These are phyloP conservation scores for Belgica antarctica DNA, from an alignment of 2,888 invertebrate species.

Conservation along the genomic window DNA sequence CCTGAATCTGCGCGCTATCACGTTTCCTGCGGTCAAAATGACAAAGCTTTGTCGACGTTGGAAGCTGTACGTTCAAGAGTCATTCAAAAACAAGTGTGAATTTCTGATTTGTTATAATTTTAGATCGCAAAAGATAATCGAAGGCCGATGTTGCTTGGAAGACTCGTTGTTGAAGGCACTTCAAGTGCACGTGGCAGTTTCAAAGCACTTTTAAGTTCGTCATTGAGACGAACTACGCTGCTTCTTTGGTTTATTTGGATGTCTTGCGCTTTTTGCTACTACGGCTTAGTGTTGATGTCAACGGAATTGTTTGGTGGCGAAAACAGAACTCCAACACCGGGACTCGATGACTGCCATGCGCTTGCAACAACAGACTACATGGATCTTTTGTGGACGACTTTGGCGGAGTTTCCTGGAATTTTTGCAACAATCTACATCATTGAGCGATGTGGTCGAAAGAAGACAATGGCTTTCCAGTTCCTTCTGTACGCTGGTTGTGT, in stretches of 20 bases:
- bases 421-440: conserved; percentile 86
- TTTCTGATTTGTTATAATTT: conserved; percentile 42
- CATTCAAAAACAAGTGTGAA: background rate
- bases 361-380: conserved; percentile 84
- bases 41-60: conserved; percentile 79
- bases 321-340: conserved; percentile 48
- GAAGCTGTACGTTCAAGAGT: conserved; percentile 60
- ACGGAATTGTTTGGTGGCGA: conserved; percentile 72
- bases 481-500: conserved; percentile 76
- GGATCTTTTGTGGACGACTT: conserved; percentile 88
- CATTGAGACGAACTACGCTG: conserved; percentile 77
- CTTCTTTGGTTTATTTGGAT: conserved; percentile 94
- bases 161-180: conserved; percentile 76
- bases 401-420: conserved; percentile 86
- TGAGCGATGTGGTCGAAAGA: conserved; percentile 84
- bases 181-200: conserved; percentile 60
- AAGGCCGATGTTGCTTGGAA: conserved; percentile 81
- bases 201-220: conserved; percentile 70
- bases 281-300: conserved; percentile 91
- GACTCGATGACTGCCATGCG: conserved; percentile 62
- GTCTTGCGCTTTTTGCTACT: conserved; percentile 92
- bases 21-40: conserved; percentile 81
- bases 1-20: conserved; percentile 91
- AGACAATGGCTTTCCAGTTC: conserved; percentile 92
- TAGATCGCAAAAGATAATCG: conserved; percentile 84